Evolutionary conservation across 1,140 invertebrate genomes (phyloP).

Genomic region (Laupala kohalensis): DNA sequence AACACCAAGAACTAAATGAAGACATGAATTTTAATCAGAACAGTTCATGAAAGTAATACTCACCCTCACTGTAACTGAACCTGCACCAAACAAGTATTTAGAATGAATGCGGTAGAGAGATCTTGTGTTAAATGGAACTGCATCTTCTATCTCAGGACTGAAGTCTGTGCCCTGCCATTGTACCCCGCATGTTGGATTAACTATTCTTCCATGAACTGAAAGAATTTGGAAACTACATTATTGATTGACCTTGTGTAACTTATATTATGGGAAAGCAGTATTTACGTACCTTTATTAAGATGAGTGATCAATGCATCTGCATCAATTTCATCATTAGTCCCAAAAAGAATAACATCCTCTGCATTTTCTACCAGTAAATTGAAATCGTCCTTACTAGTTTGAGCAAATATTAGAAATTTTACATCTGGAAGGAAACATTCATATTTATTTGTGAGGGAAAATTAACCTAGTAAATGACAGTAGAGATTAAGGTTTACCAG

Average conservation of each 20-base stretch:
- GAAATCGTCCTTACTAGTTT: not conserved
- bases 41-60: not conserved
- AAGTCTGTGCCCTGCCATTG: not conserved
- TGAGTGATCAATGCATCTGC: too few relatives aligned
- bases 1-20: not conserved
- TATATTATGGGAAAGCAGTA: too few relatives aligned
- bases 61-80: not conserved
- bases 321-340: too few relatives aligned
- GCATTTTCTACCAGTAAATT: not conserved
- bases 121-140: not conserved
- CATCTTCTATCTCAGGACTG: not conserved
- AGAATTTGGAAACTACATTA: too few relatives aligned
- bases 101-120: not conserved
- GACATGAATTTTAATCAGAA: not conserved
- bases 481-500: not conserved
- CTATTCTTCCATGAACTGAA: not conserved
- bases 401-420: not conserved
- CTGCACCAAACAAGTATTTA: not conserved
- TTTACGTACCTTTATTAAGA: too few relatives aligned
- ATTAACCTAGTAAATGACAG: too few relatives aligned
- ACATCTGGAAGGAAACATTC: not conserved
- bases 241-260: too few relatives aligned
- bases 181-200: not conserved
- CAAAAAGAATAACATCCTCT: too few relatives aligned
- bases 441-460: too few relatives aligned